Base-by-base conservation (phyloP, 2,888 invertebrate species). In the Cataglyphis albicans region DNA sequence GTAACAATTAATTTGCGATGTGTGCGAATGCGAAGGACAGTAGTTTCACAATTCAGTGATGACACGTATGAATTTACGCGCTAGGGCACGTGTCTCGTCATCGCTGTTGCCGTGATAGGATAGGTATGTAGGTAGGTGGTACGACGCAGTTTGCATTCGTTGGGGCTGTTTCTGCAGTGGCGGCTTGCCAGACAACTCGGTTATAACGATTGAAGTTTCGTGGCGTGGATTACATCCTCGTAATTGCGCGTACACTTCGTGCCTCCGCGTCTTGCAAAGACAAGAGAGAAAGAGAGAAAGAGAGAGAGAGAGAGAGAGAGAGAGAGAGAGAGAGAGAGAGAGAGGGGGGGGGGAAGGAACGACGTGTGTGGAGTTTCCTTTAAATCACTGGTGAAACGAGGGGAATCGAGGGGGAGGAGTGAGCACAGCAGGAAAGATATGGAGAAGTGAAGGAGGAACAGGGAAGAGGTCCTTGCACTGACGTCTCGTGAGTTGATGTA, bases 141-240 rank as follows among this genome's bases (percentile, higher is more conserved):
- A 25, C 74, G 78, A 25, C 74, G 78, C 72, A 68, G 81, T 81
- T 74, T 61, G 84, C 59, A 88, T 87, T 90, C 84, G 86, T 89
- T 81, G 86, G 76, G 85, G 84, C 83, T 85, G 90, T 87, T 87
- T 87, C 76, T 76, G 35, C 57, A 32, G 59, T 32, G 57, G 82
- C 81, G 84, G 81, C 87, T 89, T 81, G 89, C 84, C 86, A 88
- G 87, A 89, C 90, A 92, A 92, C 90, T 92, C 90, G 89, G 90
- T 92, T 92, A 92, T 92, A 92, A 92, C 91, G 91, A 92, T 92
- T 92, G 91, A 92, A 92, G 92, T 92, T 92, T 92, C 86, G 82
- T 85, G 75, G 84, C 87, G 84, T 86, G 83, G 90, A 89, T 89
- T 87, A 89, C 89, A 86, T 83, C 84, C 88, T 88, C 87, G 90